Evolutionary conservation across 2,888 invertebrate species (phyloP).

Genomic region (Chromoteleia sp.): DNA sequence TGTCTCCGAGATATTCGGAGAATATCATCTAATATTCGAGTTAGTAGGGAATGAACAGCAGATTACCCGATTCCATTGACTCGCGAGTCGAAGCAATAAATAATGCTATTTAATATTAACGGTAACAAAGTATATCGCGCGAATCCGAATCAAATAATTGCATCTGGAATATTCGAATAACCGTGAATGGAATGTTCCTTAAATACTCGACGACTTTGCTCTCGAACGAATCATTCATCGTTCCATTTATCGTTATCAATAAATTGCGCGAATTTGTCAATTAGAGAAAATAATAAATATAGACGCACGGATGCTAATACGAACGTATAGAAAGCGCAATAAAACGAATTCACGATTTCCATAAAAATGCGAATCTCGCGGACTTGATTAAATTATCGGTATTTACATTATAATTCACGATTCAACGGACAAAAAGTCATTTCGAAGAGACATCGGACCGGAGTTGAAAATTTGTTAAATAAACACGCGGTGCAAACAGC

Average conservation of each 20-base stretch:
- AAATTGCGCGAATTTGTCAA: no score
- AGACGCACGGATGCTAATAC: no score
- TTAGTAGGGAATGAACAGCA: no score
- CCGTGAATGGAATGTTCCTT: neutral
- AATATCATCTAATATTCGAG: no score
- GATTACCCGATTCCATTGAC: no score
- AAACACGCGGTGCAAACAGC: constrained; percentile 21
- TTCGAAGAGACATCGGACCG: constrained; percentile 23
- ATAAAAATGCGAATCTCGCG: constrained; percentile 7
- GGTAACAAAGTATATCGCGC: no score
- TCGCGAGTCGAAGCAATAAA: no score
- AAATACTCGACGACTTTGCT: constrained; percentile 32
- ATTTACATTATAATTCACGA: constrained; percentile 21
- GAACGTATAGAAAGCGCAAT: no score
- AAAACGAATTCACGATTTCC: neutral
- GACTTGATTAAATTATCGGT: constrained; percentile 45
- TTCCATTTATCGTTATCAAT: constrained; percentile 24
- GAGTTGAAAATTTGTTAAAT: constrained; percentile 46
- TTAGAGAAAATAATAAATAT: no score
- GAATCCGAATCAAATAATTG: constrained; percentile 1
- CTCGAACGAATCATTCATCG: constrained; percentile 33
- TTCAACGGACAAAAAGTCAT: constrained; percentile 25
- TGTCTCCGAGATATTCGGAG: no score
- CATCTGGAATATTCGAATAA: constrained; percentile 1
- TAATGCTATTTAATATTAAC: no score